A percentile compares a stretch with the other conserved stretches of the same genome.
Evolutionary conservation across 1,140 invertebrate species (phyloP).

Genomic region (Trigoniulus corallinus): DNA sequence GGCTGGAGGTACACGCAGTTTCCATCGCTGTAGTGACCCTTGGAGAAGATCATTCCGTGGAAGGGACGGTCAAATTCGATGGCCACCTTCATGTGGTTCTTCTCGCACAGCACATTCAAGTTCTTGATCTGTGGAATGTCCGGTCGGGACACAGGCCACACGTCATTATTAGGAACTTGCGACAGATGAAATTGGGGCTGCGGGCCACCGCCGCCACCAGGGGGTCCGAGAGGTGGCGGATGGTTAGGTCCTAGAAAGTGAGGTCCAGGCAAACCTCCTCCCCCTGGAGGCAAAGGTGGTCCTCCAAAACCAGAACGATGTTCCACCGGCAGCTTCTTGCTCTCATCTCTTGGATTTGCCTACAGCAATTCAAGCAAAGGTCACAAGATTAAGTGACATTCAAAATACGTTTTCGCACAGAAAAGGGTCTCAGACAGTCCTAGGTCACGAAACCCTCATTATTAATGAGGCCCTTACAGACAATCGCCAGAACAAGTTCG

Average conservation of each 20-base stretch:
- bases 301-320: background rate
- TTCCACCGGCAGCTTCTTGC: background rate
- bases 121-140: conserved; percentile 83
- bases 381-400: too few relatives aligned
- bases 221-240: background rate
- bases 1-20: conserved; percentile 82
- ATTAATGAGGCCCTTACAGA: too few relatives aligned
- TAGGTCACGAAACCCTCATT: too few relatives aligned
- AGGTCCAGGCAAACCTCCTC: background rate
- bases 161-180: conserved; percentile 40
- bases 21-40: conserved; percentile 66
- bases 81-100: conserved; percentile 85
- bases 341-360: too few relatives aligned
- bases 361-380: too few relatives aligned
- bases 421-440: too few relatives aligned
- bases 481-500: too few relatives aligned
- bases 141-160: conserved; percentile 56
- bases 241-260: background rate
- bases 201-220: background rate
- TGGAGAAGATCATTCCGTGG: conserved; percentile 90
- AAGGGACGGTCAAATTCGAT: conserved; percentile 88
- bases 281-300: background rate
- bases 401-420: too few relatives aligned
- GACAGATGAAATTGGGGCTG: background rate
- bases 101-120: conserved; percentile 85